Evolutionary conservation across 2,113 vertebrate genomes (phyloP).

Genomic region (Chunga burmeisteri): DNA sequence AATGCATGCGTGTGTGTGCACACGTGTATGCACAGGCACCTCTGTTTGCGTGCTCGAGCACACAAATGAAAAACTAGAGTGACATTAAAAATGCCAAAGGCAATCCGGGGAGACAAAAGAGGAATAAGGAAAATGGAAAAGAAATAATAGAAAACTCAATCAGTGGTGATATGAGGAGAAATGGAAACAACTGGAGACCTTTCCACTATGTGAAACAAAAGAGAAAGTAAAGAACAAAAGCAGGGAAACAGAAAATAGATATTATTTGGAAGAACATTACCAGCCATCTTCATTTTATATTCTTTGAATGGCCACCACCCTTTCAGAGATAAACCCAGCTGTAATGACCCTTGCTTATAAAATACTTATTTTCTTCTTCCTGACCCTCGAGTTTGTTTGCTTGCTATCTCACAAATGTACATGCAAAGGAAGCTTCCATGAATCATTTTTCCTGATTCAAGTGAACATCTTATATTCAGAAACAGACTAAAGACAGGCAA

Average conservation of each 20-base stretch:
- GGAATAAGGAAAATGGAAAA: background rate
- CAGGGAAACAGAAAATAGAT: background rate
- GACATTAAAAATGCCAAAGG: conserved; percentile 17
- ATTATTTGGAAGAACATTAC: background rate
- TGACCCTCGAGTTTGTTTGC: background rate
- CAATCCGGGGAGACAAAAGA: background rate
- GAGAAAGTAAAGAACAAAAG: background rate
- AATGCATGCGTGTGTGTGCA: background rate
- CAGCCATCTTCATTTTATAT: background rate
- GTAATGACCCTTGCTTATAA: background rate
- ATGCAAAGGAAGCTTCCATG: background rate
- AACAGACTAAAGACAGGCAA: background rate
- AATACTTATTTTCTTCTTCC: background rate
- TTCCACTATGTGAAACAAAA: background rate
- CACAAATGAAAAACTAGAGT: conserved; percentile 6
- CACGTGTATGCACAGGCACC: accelerated
- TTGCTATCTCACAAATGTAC: background rate
- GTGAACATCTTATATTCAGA: background rate
- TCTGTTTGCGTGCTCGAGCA: background rate
- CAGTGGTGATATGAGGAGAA: background rate
- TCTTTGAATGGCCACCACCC: background rate
- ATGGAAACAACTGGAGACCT: background rate
- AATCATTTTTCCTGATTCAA: background rate
- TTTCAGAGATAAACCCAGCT: background rate
- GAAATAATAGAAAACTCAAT: background rate